Conservation (phyloP, 1,140 invertebrate species). For the Drosophila seguyi region DNA sequence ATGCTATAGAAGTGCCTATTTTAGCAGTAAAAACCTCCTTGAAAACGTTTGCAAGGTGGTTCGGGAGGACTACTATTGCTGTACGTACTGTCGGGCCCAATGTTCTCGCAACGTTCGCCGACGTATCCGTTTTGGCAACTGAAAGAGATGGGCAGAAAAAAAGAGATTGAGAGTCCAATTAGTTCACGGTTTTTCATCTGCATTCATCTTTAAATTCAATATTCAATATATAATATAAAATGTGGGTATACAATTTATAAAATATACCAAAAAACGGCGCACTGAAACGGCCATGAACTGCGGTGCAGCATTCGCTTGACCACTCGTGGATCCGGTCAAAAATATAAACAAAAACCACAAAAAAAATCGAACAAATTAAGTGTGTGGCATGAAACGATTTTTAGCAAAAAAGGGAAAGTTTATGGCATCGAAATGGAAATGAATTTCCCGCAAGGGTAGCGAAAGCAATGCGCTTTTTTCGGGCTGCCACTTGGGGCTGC, state of each 20-base stretch:
- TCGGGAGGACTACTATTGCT: slow-evolving; percentile 75
- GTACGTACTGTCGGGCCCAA: slow-evolving; percentile 84
- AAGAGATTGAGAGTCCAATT: slow-evolving; percentile 25
- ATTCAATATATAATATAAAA: slow-evolving; percentile 1
- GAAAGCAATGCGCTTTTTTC: slow-evolving; percentile 74
- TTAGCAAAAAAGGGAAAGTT: slow-evolving; percentile 52
- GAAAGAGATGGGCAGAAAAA: slow-evolving; percentile 83
- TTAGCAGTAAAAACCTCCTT: slow-evolving; percentile 85
- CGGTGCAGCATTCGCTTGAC: slow-evolving; percentile 50
- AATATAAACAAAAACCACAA: slow-evolving; percentile 53
- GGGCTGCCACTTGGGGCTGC: slow-evolving; percentile 21
- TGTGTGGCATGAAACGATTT: slow-evolving; percentile 39
- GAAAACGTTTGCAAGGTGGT: slow-evolving; percentile 69
- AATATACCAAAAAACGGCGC: slow-evolving; percentile 33
- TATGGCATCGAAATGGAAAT: slow-evolving; percentile 50
- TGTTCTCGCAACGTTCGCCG: slow-evolving; percentile 91
- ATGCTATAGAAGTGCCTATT: slow-evolving; percentile 86
- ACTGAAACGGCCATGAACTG: slow-evolving; percentile 73
- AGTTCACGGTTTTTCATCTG: slow-evolving; percentile 30
- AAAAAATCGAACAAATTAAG: slow-evolving; percentile 39
- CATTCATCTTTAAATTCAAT: slow-evolving; percentile 19
- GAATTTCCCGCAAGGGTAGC: slow-evolving; percentile 41
- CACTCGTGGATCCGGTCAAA: slow-evolving; percentile 38
- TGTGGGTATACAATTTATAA: slow-evolving; percentile 4
- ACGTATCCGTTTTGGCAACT: slow-evolving; percentile 94